Base-by-base conservation (phyloP, 2,797 vertebrate genomes). In the Manis crassicaudata region DNA sequence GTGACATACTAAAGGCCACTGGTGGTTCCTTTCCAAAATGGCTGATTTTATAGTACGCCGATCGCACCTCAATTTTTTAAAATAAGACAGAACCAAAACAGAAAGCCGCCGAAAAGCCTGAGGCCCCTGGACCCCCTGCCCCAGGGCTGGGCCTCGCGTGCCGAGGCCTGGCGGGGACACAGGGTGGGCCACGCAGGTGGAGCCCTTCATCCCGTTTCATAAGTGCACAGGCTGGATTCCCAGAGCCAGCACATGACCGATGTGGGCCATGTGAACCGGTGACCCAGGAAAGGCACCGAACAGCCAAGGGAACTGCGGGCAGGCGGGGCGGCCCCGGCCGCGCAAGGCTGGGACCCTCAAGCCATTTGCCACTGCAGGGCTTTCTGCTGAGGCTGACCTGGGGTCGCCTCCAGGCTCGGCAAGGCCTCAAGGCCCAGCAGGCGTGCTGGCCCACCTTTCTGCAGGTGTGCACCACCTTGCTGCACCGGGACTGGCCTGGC, bases 401-500 rank as follows among this genome's bases (percentile, higher is more conserved):
- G 29, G 11, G 60, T 54, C 63, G 1, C 0, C 2, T 0, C 1
- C 0, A 35, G 40, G 52, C 77, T 10, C 0, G 0, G 40, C 46
- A n/a, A 60, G 29, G 50, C 50, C 29, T 46, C 0, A 0, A 29
- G 35, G 23, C 20, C 23, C 2, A 6, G 56, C 60, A 17, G 40
- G 46, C 18, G 4, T 32, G 14, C 6, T 13, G 9, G 14, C 56
- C 68, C 43, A 14, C 0, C 43, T 73, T 25, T 10, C 23, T 2
- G 2, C 14, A 6, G 43, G 56, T 21, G n/a, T 63, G 67, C 7
- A n/a, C 18, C 8, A 5, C 56, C 56, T 25, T 2, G 8, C 67
- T 43, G 58, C 35, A 32, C 43, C 6, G 5, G 77, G 20, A 73
- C 37, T 14, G 27, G 7, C 21, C n/a, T 40, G 65, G 35, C 4